phyloP scores from a whole-genome alignment of 2,113 vertebrate species.

The Nyctibius bracteatus region DNA sequence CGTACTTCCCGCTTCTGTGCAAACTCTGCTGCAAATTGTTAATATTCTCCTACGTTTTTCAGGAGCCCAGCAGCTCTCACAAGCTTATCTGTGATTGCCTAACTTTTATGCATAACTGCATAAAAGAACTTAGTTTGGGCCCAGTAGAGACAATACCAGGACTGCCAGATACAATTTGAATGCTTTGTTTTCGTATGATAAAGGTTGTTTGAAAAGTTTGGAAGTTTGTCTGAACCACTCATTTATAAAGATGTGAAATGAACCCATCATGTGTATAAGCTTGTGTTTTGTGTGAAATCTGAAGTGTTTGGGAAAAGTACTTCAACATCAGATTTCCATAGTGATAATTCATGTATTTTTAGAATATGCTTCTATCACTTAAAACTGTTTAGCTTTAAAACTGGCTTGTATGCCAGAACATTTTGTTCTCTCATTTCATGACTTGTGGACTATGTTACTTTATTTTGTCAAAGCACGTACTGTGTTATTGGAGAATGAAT shows the following conservation, averaged over 20 bases:
- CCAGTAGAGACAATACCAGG: not conserved
- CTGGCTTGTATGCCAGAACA: not conserved
- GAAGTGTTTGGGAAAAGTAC: not conserved
- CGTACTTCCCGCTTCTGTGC: not conserved
- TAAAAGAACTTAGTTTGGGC: not conserved
- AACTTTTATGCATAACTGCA: not conserved
- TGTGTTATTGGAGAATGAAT: conserved; percentile 18
- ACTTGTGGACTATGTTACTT: not conserved
- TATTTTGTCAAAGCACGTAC: not conserved
- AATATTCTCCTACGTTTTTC: not conserved
- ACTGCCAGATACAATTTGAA: not conserved
- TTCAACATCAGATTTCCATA: not conserved
- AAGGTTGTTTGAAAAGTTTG: not conserved
- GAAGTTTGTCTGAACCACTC: not conserved
- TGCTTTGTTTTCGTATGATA: not conserved
- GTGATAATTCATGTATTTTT: conserved; percentile 7
- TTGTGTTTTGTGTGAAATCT: conserved; percentile 20
- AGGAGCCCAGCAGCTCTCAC: not conserved
- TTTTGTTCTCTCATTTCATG: not conserved
- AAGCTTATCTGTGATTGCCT: not conserved
- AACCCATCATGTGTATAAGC: not conserved
- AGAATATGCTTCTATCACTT: not conserved
- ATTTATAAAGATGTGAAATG: not conserved
- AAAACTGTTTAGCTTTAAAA: not conserved
- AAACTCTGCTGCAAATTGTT: not conserved